Percentiles rank a stretch among this genome's conserved stretches.
These are phyloP conservation scores for Catajapyx aquilonaris DNA, from an alignment of 1,140 invertebrate genomes.

Conservation along the genomic window DNA sequence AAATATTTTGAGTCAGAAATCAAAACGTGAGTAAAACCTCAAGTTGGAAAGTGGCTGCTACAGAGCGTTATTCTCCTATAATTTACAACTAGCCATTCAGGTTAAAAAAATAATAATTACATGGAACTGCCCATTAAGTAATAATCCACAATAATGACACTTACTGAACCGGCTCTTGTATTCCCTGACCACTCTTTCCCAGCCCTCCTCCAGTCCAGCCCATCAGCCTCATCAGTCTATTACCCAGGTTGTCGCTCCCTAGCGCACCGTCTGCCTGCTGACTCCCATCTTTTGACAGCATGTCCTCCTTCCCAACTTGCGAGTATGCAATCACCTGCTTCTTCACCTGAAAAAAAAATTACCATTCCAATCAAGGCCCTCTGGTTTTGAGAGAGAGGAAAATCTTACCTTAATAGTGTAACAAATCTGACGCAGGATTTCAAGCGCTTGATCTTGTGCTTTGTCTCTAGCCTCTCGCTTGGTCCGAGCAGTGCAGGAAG, in stretches of 20 bases:
- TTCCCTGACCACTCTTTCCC: conserved; percentile 42
- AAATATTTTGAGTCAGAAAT: too few species aligned
- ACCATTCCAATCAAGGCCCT: too few species aligned
- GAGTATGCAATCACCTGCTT: neutral
- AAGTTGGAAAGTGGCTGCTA: too few species aligned
- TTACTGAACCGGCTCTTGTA: conserved; percentile 36
- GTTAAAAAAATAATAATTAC: too few species aligned
- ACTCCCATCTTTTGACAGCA: neutral
- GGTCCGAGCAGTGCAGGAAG: conserved; percentile 14
- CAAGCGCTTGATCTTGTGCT: conserved; percentile 21
- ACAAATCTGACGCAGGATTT: conserved; percentile 22
- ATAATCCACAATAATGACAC: conserved; percentile 9
- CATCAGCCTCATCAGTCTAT: conserved; percentile 52
- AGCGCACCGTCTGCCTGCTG: too few species aligned
- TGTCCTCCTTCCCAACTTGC: neutral
- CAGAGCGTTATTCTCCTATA: too few species aligned
- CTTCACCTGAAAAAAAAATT: neutral
- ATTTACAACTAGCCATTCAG: too few species aligned
- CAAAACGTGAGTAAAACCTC: too few species aligned
- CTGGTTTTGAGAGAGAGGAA: conserved; percentile 1
- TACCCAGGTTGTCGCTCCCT: conserved; percentile 36
- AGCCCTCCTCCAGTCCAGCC: conserved; percentile 59
- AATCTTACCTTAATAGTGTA: conserved; percentile 29
- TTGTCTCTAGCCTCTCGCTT: conserved; percentile 23
- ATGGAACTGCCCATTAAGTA: too few species aligned